Base-by-base conservation (phyloP, 92 coral and sea anemone genomes). In the Scolanthus callimorphus region DNA sequence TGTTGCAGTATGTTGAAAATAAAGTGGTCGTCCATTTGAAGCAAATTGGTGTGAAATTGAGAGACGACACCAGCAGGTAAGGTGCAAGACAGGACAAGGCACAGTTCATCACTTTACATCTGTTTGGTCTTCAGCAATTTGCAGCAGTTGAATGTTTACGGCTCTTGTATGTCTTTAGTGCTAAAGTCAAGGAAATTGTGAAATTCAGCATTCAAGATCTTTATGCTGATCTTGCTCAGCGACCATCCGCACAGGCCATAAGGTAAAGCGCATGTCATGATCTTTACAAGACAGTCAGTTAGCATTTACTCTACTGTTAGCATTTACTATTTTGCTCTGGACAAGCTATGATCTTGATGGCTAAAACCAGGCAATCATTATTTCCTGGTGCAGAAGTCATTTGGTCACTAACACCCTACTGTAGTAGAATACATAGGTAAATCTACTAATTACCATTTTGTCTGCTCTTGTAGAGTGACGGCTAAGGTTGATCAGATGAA, bases 231-330 rank as follows among this genome's bases (percentile, higher is more conserved):
- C 82, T 92, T 59, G 70, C 83, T 41, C 96, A 92, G 63, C 67
- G 98, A 45, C 91, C 98, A 25, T 85, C 96, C 22, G 98, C 96
- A 20, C 96, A 92, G 59, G 98, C 96, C 53, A 71, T 92, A 47
- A 74, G 76, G 98, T 92, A 60, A 82, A 85, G 55, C 15, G 9
- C 1, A n/a, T 11, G 1, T 39, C 31, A 20, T 11, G 2, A 10
- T 15, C 1, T 39, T 28, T 20, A 3, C 41, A 6, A 34, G 15
- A 15, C n/a, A n/a, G n/a, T n/a, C n/a, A n/a, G n/a, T n/a, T n/a
- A n/a, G n/a, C n/a, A n/a, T n/a, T n/a, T n/a, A n/a, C n/a, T n/a
- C n/a, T n/a, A n/a, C n/a, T n/a, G n/a, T n/a, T n/a, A n/a, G n/a
- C n/a, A n/a, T n/a, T n/a, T n/a, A n/a, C n/a, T n/a, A n/a, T n/a